phyloP scores from a whole-genome alignment of 2,888 invertebrate species.

The Cataglyphis cursor region DNA sequence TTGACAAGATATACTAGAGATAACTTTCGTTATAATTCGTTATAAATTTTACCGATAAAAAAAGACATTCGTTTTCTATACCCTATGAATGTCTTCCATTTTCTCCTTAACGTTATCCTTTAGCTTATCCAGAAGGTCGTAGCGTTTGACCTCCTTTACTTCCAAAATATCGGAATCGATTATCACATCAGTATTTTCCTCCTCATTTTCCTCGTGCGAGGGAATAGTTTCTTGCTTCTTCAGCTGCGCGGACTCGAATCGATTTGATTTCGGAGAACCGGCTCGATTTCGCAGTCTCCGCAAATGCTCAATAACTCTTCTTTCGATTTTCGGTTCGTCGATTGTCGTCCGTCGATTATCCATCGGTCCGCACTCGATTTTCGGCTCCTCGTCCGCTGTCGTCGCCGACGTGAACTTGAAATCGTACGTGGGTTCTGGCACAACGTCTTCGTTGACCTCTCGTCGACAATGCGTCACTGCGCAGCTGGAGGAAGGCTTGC shows the following conservation, averaged over 20 bases:
- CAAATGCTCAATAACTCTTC: conserved; percentile 21
- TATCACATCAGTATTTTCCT: background rate
- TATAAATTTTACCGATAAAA: conserved; percentile 70
- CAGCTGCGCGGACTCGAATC: conserved; percentile 35
- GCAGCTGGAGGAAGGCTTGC: conserved; percentile 28
- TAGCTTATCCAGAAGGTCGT: conserved; percentile 69
- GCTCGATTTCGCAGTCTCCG: conserved; percentile 8
- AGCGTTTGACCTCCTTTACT: conserved; percentile 63
- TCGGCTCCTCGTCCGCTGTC: conserved; percentile 48
- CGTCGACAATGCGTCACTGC: conserved; percentile 7
- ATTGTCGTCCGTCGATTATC: conserved; percentile 35
- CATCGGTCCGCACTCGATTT: conserved; percentile 48
- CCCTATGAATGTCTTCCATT: conserved; percentile 89
- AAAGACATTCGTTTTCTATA: conserved; percentile 81
- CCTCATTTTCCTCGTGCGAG: conserved; percentile 17
- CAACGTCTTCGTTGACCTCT: conserved; percentile 24
- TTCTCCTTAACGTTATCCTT: conserved; percentile 87
- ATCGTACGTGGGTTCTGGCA: conserved; percentile 54
- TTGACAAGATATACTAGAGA: background rate
- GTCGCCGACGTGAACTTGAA: conserved; percentile 58
- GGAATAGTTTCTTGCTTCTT: conserved; percentile 34
- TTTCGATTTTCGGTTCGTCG: conserved; percentile 19
- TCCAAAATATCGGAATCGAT: conserved; percentile 51
- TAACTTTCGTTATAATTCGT: background rate
- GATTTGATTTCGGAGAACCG: background rate